Evolutionary conservation across 2,113 vertebrate species (phyloP).

Genomic region (Himantopus leucocephalus): DNA sequence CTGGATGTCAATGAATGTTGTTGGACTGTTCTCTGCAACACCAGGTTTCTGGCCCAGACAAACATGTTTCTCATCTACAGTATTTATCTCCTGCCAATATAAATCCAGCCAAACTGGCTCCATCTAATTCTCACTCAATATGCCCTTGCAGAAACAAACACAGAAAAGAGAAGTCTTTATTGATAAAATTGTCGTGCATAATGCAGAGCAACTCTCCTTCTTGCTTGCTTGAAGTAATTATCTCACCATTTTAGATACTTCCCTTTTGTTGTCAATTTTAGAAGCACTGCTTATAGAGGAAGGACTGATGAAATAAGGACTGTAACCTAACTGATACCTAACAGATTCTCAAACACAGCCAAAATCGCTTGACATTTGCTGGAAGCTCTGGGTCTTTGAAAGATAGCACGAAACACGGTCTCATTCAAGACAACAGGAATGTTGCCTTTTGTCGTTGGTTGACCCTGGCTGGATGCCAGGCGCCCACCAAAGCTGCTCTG

Average conservation of each 20-base stretch:
- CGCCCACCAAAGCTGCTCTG: neutral
- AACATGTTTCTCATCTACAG: conserved; percentile 28
- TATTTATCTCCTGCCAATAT: conserved; percentile 37
- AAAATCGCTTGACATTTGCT: neutral
- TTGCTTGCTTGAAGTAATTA: neutral
- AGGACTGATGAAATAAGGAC: neutral
- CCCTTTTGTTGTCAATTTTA: neutral
- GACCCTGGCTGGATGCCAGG: neutral
- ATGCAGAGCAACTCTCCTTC: neutral
- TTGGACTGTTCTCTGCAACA: neutral
- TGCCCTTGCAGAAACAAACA: conserved; percentile 36
- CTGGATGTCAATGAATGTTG: neutral
- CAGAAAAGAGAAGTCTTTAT: conserved; percentile 28
- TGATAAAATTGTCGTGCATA: neutral
- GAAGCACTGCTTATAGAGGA: neutral
- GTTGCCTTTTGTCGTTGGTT: neutral
- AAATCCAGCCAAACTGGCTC: conserved; percentile 58
- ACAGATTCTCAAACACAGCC: neutral
- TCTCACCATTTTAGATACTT: neutral
- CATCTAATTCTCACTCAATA: conserved; percentile 55
- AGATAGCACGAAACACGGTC: fast-evolving
- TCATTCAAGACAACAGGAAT: neutral
- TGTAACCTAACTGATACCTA: neutral
- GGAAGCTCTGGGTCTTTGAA: neutral
- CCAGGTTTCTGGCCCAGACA: conserved; percentile 33